These are phyloP conservation scores for Tenthredo livida DNA, from an alignment of 2,888 invertebrate genomes.

Conservation along the genomic window DNA sequence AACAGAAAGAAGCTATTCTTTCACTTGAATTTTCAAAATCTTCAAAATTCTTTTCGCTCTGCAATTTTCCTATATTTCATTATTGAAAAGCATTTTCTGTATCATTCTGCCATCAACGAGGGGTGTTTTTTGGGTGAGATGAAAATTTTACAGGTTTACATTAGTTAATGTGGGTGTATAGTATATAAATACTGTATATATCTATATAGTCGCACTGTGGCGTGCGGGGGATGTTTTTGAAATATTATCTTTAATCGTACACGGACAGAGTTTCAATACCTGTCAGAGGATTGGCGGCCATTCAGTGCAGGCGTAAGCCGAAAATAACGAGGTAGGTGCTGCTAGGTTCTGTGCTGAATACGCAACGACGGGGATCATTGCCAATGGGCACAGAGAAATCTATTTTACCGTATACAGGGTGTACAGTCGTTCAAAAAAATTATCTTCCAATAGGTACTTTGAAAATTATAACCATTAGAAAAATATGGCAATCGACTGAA, in stretches of 20 bases:
- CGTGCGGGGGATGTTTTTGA: not conserved
- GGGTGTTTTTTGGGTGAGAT: not conserved
- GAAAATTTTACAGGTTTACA: not conserved
- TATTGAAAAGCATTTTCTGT: not conserved
- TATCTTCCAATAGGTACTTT: not conserved
- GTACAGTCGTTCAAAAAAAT: constrained; percentile 34
- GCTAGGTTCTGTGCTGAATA: constrained; percentile 61
- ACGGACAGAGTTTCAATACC: constrained; percentile 51
- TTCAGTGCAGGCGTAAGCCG: constrained; percentile 67
- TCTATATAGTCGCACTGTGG: not conserved
- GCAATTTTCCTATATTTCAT: not conserved
- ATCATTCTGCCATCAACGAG: not conserved
- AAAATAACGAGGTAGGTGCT: constrained; percentile 70
- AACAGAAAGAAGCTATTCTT: not conserved
- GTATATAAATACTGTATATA: not conserved
- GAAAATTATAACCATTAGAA: not conserved
- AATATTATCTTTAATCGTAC: constrained; percentile 42
- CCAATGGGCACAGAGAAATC: constrained; percentile 55
- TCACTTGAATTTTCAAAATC: not conserved
- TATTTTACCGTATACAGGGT: constrained; percentile 35
- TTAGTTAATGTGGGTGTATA: not conserved
- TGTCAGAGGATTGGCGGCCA: constrained; percentile 54
- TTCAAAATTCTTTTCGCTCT: not conserved
- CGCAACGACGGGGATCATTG: constrained; percentile 61
- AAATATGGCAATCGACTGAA: not conserved